Evolutionary conservation across 2,888 invertebrate species (phyloP).

Genomic region (Cheilosia pagana): DNA sequence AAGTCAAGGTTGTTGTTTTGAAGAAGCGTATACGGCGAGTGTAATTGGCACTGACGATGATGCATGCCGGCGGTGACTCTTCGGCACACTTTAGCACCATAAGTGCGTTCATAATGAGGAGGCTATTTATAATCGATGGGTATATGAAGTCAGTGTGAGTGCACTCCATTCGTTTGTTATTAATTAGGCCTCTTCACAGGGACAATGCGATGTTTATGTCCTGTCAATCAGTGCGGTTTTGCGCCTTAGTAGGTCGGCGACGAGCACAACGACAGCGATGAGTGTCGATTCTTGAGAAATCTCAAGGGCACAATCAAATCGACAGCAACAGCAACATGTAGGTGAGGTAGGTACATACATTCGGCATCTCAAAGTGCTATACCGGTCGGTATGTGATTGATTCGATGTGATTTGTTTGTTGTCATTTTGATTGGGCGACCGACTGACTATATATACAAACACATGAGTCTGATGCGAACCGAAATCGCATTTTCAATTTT

Average conservation of each 20-base stretch:
- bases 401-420: constrained; percentile 72
- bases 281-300: constrained; percentile 56
- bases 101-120: constrained; percentile 68
- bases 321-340: constrained; percentile 36
- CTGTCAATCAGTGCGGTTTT: constrained; percentile 73
- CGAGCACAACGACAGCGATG: constrained; percentile 23
- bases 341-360: neutral
- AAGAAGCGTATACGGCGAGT: neutral
- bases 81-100: constrained; percentile 65
- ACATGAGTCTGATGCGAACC: constrained; percentile 38
- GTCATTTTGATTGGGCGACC: constrained; percentile 64
- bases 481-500: constrained; percentile 41
- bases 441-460: too few species aligned
- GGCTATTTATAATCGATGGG: constrained; percentile 65
- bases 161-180: constrained; percentile 71
- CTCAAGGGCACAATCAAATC: constrained; percentile 68
- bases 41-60: constrained; percentile 69
- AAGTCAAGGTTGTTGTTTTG: constrained; percentile 69
- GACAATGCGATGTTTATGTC: constrained; percentile 73
- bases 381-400: constrained; percentile 63
- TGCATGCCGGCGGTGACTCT: constrained; percentile 59
- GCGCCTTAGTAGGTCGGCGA: constrained; percentile 58
- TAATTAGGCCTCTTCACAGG: constrained; percentile 74
- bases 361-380: constrained; percentile 69
- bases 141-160: constrained; percentile 5